These are phyloP conservation scores for Scartelaos histophorus DNA, from an alignment of 2,113 vertebrate genomes.

Conservation along the genomic window DNA sequence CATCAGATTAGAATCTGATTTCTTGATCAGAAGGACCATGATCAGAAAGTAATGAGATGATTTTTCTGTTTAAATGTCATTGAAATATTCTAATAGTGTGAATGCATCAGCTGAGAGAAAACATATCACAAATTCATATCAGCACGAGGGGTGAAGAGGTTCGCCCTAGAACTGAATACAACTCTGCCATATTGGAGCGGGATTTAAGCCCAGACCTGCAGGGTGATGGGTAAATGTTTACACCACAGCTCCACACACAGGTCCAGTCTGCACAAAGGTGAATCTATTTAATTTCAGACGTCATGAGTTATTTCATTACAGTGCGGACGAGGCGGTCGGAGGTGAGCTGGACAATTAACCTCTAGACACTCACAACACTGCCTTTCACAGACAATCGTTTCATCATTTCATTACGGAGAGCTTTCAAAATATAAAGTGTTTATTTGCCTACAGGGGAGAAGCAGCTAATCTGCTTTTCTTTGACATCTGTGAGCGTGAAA, in stretches of 20 bases:
- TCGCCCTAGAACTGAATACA: no score
- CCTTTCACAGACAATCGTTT: neutral
- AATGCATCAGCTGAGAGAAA: no score
- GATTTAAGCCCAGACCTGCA: neutral
- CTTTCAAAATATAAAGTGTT: neutral
- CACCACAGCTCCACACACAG: neutral
- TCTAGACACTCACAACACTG: neutral
- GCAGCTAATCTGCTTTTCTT: neutral
- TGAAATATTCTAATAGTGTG: no score
- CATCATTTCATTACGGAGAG: neutral
- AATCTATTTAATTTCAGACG: neutral
- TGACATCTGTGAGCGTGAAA: neutral
- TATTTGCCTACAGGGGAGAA: neutral
- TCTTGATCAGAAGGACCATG: no score
- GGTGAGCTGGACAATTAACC: neutral
- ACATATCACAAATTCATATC: no score
- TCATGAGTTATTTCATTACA: neutral
- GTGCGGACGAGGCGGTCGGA: neutral
- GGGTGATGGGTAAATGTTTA: neutral
- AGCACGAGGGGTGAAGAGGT: no score
- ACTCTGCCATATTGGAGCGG: neutral
- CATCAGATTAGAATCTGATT: no score
- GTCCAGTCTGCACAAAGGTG: neutral
- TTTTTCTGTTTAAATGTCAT: no score
- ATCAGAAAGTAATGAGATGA: no score